These are phyloP conservation scores for Ephialtes manifestator DNA, from an alignment of 2,888 invertebrate genomes.

Conservation along the genomic window DNA sequence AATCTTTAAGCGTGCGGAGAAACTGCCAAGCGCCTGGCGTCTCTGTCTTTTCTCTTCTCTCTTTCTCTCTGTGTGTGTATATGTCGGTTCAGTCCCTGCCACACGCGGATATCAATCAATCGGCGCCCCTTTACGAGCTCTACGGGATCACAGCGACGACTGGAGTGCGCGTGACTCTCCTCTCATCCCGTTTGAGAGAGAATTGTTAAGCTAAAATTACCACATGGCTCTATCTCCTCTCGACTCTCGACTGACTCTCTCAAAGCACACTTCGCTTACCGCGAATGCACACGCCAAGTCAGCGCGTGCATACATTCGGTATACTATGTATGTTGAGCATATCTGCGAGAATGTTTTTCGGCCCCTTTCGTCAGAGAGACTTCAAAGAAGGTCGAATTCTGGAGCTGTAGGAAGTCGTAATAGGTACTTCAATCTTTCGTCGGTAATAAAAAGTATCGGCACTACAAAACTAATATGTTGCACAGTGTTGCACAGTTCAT, in stretches of 20 bases:
- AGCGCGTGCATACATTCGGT: neutral
- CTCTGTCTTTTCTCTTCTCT: conserved; percentile 23
- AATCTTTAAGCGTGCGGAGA: conserved; percentile 40
- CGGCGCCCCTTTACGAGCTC: conserved; percentile 80
- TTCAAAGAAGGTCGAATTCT: conserved; percentile 27
- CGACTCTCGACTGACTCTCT: conserved; percentile 47
- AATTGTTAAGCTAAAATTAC: conserved; percentile 83
- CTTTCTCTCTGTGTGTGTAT: conserved; percentile 15
- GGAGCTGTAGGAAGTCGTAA: conserved; percentile 73
- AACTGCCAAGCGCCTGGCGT: conserved; percentile 47
- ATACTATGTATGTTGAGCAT: conserved; percentile 20
- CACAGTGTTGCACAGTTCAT: neutral
- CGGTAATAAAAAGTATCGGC: neutral
- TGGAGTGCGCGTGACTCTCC: conserved; percentile 65
- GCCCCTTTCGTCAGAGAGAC: neutral
- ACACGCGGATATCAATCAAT: conserved; percentile 82
- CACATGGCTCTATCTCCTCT: conserved; percentile 78
- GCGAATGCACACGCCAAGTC: conserved; percentile 20
- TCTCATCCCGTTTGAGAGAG: conserved; percentile 71
- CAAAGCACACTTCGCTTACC: conserved; percentile 10
- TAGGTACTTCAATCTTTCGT: conserved; percentile 51
- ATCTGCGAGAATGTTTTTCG: conserved; percentile 20
- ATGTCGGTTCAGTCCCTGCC: conserved; percentile 60
- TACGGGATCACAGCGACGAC: conserved; percentile 61
- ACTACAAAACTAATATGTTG: neutral